phyloP scores from a whole-genome alignment of 1,140 invertebrate genomes.

The Aphelinus certus region DNA sequence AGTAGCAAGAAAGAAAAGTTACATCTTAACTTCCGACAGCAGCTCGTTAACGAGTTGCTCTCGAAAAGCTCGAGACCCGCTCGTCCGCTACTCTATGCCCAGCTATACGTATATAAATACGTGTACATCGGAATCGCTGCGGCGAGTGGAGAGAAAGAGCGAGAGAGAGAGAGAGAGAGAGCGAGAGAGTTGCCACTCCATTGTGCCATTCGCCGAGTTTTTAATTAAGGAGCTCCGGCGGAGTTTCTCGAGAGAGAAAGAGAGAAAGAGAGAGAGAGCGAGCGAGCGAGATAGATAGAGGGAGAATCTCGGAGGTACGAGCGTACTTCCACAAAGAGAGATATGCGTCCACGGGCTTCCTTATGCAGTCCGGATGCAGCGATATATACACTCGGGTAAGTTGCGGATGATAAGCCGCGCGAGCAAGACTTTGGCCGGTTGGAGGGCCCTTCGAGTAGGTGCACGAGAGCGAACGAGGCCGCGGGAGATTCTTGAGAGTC shows the following conservation, averaged over 20 bases:
- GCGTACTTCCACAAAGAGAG: too few relatives aligned
- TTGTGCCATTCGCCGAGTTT: conserved; percentile 55
- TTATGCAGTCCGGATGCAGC: conserved; percentile 23
- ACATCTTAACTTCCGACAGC: conserved; percentile 32
- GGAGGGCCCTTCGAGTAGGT: not conserved
- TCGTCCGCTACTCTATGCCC: not conserved
- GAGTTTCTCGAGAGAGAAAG: conserved; percentile 48
- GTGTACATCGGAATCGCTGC: conserved; percentile 2
- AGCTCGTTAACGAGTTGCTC: conserved; percentile 36
- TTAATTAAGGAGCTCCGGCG: conserved; percentile 54
- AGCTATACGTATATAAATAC: not conserved
- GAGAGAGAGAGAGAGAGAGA: conserved; percentile 12
- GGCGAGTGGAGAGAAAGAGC: conserved; percentile 4
- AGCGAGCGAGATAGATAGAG: conserved; percentile 13
- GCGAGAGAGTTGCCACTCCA: conserved; percentile 55
- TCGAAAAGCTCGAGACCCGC: conserved; percentile 34
- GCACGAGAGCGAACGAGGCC: not conserved
- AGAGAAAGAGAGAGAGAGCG: conserved; percentile 29
- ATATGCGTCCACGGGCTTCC: not conserved
- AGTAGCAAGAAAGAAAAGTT: conserved; percentile 36
- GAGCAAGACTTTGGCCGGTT: not conserved
- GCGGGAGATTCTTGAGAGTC: too few relatives aligned
- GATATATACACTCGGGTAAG: conserved; percentile 4
- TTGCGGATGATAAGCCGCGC: not conserved
- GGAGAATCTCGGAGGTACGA: conserved; percentile 38